A percentile compares a stretch with the other conserved stretches of the same genome.
Evolutionary conservation across 92 coral and sea anemone species (phyloP).

Genomic region (Chrysogorgia sp.): DNA sequence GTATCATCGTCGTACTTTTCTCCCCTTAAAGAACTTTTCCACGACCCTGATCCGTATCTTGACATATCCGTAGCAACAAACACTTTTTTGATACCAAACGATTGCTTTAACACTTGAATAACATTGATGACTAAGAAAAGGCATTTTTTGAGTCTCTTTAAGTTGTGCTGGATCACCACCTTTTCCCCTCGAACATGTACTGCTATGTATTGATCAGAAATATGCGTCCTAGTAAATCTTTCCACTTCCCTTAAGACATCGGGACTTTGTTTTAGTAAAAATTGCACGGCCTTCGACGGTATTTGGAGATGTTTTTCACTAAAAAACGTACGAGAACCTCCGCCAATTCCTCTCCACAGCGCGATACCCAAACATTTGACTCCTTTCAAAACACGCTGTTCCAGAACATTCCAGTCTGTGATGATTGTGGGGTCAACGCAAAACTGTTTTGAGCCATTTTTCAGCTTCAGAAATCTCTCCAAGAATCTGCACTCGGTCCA

Average conservation of each 20-base stretch:
- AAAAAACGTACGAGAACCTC: constrained; percentile 23
- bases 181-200: constrained; percentile 87
- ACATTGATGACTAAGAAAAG: constrained; percentile 56
- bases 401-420: constrained; percentile 61
- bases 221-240: not conserved
- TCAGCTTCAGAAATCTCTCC: constrained; percentile 65
- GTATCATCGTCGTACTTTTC: not conserved
- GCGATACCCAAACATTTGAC: constrained; percentile 74
- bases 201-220: constrained; percentile 67
- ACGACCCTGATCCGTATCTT: constrained; percentile 81
- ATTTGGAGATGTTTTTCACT: constrained; percentile 69
- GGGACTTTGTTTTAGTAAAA: constrained; percentile 64
- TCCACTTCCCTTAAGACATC: constrained; percentile 55
- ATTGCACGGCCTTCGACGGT: constrained; percentile 65
- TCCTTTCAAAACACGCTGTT: constrained; percentile 59
- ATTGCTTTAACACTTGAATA: constrained; percentile 56
- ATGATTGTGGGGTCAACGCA: constrained; percentile 82
- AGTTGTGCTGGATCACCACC: constrained; percentile 76
- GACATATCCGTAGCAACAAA: constrained; percentile 83
- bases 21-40: constrained; percentile 33
- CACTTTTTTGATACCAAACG: constrained; percentile 33
- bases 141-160: constrained; percentile 66
- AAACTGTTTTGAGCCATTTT: constrained; percentile 67
- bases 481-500: constrained; percentile 86
- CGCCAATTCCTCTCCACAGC: constrained; percentile 91